Evolutionary conservation across 2,888 invertebrate species (phyloP).

Genomic region (Tetragonisca angustula): DNA sequence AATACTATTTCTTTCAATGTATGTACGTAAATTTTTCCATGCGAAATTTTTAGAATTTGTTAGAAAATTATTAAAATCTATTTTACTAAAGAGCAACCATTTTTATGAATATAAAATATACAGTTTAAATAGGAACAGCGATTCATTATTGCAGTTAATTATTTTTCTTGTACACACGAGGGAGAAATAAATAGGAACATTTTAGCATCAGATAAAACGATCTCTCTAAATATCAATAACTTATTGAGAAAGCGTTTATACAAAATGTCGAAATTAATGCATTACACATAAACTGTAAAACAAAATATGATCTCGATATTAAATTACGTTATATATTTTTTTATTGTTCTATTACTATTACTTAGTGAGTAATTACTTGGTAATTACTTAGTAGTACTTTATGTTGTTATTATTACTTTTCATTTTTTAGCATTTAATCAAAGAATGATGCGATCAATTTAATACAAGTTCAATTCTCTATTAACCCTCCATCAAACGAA

Average conservation of each 20-base stretch:
- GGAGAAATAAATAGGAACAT: slow-evolving; percentile 63
- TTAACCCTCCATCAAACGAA: not conserved
- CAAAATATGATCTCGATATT: too few species aligned
- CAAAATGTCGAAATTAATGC: not conserved
- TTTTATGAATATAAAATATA: not conserved
- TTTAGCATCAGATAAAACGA: slow-evolving; percentile 24
- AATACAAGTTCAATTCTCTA: not conserved
- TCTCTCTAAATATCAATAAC: not conserved
- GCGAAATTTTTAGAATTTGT: not conserved
- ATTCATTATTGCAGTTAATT: slow-evolving; percentile 56
- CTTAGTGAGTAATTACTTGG: too few species aligned
- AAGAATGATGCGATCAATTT: not conserved
- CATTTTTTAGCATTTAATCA: not conserved
- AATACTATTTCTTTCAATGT: not conserved
- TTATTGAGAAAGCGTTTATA: not conserved
- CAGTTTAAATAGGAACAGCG: slow-evolving; percentile 60
- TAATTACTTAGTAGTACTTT: too few species aligned
- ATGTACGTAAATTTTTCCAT: not conserved
- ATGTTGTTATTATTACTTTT: too few species aligned
- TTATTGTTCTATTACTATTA: too few species aligned
- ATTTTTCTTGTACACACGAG: slow-evolving; percentile 14
- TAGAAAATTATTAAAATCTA: not conserved
- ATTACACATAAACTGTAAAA: not conserved
- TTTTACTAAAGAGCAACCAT: not conserved
- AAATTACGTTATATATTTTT: not conserved